Conservation (phyloP, 2,797 vertebrate species). For the Gallirallus australis region DNA sequence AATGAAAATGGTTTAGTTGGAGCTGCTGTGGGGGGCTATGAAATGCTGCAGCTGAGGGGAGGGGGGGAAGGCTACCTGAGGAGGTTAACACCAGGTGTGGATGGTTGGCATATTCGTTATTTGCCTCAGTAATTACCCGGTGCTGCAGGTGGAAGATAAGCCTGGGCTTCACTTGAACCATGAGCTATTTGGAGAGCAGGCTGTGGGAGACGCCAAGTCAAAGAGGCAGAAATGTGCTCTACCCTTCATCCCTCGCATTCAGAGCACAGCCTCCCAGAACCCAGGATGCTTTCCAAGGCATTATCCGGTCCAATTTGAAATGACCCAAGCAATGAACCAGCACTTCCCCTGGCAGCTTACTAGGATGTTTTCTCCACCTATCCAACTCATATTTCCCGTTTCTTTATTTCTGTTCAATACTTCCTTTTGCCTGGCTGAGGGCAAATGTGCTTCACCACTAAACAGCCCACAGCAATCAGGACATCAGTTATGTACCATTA, state of each 20-base stretch:
- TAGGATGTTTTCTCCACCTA: constrained; percentile 48
- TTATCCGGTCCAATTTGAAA: constrained; percentile 41
- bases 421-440: constrained; percentile 20
- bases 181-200: neutral
- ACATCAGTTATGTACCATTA: constrained; percentile 63
- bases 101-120: neutral
- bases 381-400: constrained; percentile 29
- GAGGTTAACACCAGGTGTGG: neutral
- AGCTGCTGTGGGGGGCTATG: neutral
- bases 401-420: constrained; percentile 53
- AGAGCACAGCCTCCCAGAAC: neutral
- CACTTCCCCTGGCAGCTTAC: constrained; percentile 48
- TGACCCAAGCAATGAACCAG: constrained; percentile 27
- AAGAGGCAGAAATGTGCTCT: neutral
- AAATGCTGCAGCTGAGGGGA: neutral
- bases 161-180: neutral
- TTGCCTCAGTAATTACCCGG: neutral
- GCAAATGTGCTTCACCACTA: constrained; percentile 27
- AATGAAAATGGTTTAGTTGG: neutral
- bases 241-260: neutral
- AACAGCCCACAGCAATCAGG: constrained; percentile 32
- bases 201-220: neutral
- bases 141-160: neutral
- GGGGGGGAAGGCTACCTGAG: neutral
- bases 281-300: constrained; percentile 20